Evolutionary conservation across 2,113 vertebrate genomes (phyloP).

Genomic region (Bubo scandiacus): DNA sequence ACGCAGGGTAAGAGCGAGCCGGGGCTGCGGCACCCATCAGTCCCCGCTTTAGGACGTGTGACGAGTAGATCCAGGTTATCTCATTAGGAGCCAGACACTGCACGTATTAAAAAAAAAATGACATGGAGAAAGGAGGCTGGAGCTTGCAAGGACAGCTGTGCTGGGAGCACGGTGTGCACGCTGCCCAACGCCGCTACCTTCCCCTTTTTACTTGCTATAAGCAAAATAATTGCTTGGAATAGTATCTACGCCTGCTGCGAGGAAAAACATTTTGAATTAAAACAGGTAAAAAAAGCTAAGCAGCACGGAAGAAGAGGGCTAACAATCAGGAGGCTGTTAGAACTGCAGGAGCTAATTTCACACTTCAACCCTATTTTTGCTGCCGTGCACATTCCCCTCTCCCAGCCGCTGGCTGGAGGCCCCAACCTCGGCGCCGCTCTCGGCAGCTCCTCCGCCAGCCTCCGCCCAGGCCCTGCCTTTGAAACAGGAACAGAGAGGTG

Average conservation of each 20-base stretch:
- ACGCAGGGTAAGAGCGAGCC: background rate
- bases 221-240: background rate
- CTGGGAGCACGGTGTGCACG: background rate
- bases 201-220: background rate
- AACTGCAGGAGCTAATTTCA: background rate
- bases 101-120: background rate
- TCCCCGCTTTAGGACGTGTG: background rate
- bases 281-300: background rate
- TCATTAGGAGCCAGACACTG: background rate
- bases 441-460: background rate
- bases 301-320: background rate
- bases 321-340: background rate
- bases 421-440: background rate
- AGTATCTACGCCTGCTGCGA: background rate
- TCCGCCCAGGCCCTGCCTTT: background rate
- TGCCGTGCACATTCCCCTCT: background rate
- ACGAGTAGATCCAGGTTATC: background rate
- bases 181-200: background rate
- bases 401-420: background rate
- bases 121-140: background rate
- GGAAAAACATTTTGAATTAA: background rate
- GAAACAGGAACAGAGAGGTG: slow-evolving; percentile 36
- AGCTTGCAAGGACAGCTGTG: background rate
- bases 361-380: background rate
- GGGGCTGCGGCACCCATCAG: background rate